These are phyloP conservation scores for Crossocerus cetratus DNA, from an alignment of 2,888 invertebrate genomes.

Conservation along the genomic window DNA sequence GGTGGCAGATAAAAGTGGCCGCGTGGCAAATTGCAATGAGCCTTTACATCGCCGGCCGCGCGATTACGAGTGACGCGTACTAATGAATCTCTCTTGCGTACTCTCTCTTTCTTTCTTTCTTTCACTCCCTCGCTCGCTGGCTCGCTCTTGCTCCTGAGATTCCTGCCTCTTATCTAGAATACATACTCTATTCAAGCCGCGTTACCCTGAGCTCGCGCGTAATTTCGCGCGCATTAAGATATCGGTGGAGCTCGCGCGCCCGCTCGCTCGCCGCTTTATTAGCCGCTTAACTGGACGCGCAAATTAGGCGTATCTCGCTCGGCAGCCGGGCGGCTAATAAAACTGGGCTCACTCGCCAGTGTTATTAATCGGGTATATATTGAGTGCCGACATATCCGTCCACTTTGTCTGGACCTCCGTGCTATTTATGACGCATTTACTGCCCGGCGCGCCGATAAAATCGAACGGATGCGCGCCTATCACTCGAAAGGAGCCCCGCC, in stretches of 20 bases:
- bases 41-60: conserved; percentile 27
- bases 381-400: background rate
- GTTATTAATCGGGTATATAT: conserved; percentile 27
- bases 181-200: background rate
- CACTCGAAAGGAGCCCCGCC: background rate
- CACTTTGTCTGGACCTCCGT: background rate
- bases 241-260: too few species aligned
- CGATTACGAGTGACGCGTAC: conserved; percentile 33
- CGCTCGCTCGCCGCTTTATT: conserved; percentile 44
- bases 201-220: conserved; percentile 29
- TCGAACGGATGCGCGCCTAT: background rate
- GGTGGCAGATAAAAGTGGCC: conserved; percentile 23
- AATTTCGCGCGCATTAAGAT: conserved; percentile 49
- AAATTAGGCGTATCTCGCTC: conserved; percentile 47
- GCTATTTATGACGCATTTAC: conserved; percentile 1
- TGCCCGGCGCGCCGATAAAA: background rate
- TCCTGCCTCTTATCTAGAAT: conserved; percentile 34
- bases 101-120: too few species aligned
- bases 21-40: conserved; percentile 21
- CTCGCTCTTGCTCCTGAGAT: background rate
- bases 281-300: conserved; percentile 40
- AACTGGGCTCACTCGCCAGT: conserved; percentile 24
- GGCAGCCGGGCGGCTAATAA: conserved; percentile 41
- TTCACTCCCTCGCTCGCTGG: too few species aligned
- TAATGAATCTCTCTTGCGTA: conserved; percentile 13